Evolutionary conservation across 2,797 vertebrate genomes (phyloP).

Genomic region (Phalloptychus januarius): DNA sequence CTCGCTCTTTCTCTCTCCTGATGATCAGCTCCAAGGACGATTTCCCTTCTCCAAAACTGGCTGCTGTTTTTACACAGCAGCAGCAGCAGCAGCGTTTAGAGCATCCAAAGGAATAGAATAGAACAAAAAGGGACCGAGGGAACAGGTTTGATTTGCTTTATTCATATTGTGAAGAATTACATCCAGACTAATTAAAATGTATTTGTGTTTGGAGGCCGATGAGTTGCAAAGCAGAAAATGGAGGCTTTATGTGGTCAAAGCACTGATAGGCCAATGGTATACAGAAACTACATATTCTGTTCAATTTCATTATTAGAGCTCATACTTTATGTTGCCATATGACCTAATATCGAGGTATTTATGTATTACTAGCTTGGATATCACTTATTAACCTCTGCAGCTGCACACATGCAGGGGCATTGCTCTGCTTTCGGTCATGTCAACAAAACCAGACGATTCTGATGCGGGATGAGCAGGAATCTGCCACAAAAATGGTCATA

Average conservation of each 20-base stretch:
- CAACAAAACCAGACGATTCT: too few relatives aligned
- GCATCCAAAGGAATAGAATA: constrained; percentile 58
- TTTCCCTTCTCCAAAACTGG: constrained; percentile 63
- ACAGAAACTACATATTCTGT: not conserved
- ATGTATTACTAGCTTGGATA: too few relatives aligned
- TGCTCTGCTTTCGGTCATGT: too few relatives aligned
- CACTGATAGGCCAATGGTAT: not conserved
- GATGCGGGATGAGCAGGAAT: too few relatives aligned
- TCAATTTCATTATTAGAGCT: not conserved
- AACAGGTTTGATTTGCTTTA: constrained; percentile 40
- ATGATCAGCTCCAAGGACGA: constrained; percentile 75
- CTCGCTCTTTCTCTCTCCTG: constrained; percentile 58
- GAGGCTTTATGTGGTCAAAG: not conserved
- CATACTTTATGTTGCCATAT: not conserved
- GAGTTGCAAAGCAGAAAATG: constrained; percentile 3
- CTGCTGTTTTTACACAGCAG: constrained; percentile 32
- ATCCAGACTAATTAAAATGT: constrained; percentile 49
- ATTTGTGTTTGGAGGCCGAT: constrained; percentile 31
- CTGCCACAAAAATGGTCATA: too few relatives aligned
- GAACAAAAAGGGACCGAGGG: constrained; percentile 52
- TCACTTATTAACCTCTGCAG: too few relatives aligned
- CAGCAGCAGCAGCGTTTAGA: constrained; percentile 51
- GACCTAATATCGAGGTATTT: too few relatives aligned
- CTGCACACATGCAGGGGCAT: too few relatives aligned
- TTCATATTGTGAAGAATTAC: constrained; percentile 27